Percentiles rank a stretch among this genome's conserved stretches.
Evolutionary conservation across 2,797 vertebrate genomes (phyloP).

Genomic region (Zalophus californianus): DNA sequence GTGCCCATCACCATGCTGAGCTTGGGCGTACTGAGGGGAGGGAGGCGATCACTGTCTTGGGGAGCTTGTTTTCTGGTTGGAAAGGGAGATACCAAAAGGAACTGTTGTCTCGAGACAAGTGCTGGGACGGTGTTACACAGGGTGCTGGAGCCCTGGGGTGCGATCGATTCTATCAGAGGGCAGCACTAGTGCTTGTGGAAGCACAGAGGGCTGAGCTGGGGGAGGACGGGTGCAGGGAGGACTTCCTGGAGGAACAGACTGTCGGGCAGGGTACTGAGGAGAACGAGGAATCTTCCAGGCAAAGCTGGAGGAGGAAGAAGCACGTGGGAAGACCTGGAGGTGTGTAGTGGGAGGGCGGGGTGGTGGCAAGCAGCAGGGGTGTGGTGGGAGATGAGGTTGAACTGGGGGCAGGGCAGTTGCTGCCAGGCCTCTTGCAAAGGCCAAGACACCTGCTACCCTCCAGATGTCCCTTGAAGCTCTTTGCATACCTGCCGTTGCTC

Average conservation of each 20-base stretch:
- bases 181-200: not conserved
- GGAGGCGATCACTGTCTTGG: not conserved
- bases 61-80: conserved; percentile 38
- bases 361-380: not conserved
- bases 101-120: not conserved
- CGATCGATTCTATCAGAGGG: not conserved
- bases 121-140: not conserved
- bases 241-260: not conserved
- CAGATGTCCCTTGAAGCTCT: not conserved
- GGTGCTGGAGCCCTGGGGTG: not conserved
- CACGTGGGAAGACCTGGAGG: not conserved
- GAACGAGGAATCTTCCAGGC: not conserved
- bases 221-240: not conserved
- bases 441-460: not conserved
- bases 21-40: not conserved
- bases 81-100: not conserved
- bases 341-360: not conserved
- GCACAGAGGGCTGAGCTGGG: not conserved
- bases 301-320: not conserved
- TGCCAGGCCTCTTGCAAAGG: not conserved
- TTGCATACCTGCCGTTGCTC: not conserved
- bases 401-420: not conserved
- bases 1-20: not conserved
- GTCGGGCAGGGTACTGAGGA: not conserved
- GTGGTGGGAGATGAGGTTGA: not conserved